Evolutionary conservation across 2,888 invertebrate genomes (phyloP).

Genomic region (Macroteleia sp.): DNA sequence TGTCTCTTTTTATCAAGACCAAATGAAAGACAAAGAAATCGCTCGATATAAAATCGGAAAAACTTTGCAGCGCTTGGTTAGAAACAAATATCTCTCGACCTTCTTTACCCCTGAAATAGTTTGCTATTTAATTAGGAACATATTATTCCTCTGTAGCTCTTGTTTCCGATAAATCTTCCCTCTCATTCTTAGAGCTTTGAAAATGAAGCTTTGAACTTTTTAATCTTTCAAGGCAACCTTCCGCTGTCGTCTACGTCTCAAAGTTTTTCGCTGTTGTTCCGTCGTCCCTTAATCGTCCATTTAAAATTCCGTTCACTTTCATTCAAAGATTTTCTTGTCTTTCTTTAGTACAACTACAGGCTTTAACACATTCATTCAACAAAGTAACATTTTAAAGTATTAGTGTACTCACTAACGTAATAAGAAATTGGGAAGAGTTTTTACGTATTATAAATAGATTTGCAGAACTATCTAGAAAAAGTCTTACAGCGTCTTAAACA

Average conservation of each 20-base stretch:
- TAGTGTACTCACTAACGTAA: not conserved
- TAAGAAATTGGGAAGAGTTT: too few relatives aligned
- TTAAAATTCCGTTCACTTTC: slow-evolving; percentile 71
- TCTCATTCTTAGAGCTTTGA: slow-evolving; percentile 65
- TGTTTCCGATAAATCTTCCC: slow-evolving; percentile 72
- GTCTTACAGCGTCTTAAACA: too few relatives aligned
- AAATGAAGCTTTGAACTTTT: slow-evolving; percentile 71
- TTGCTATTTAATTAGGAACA: slow-evolving; percentile 78
- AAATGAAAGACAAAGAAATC: slow-evolving; percentile 13
- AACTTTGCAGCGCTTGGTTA: slow-evolving; percentile 16
- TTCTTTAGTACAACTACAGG: slow-evolving; percentile 16
- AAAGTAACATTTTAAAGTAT: slow-evolving; percentile 19
- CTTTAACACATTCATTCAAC: slow-evolving; percentile 9
- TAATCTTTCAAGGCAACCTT: slow-evolving; percentile 72
- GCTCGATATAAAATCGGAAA: slow-evolving; percentile 18
- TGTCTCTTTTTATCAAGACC: not conserved
- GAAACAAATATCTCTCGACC: slow-evolving; percentile 31
- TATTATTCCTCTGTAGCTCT: slow-evolving; percentile 74
- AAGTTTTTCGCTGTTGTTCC: slow-evolving; percentile 69
- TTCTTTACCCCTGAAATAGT: slow-evolving; percentile 34
- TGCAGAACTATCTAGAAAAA: too few relatives aligned
- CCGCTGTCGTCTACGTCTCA: slow-evolving; percentile 57
- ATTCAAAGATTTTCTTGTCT: slow-evolving; percentile 59
- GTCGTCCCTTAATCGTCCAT: slow-evolving; percentile 69
- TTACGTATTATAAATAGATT: too few relatives aligned